Evolutionary conservation across 2,888 invertebrate species (phyloP), one percentile per base, ranked within the genome.

Genomic region (Hypomecis atomaria): DNA sequence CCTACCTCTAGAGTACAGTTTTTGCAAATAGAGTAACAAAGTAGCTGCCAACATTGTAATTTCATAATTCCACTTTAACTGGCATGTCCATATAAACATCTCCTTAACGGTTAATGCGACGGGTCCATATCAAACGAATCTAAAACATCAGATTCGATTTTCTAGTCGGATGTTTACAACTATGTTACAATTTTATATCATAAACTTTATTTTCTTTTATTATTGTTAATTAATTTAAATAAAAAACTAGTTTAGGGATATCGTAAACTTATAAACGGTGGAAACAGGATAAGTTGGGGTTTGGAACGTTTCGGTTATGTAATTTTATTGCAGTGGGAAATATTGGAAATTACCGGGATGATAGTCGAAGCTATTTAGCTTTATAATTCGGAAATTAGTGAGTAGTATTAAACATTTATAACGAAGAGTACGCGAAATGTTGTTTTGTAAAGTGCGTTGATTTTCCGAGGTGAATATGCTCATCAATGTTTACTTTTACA

Each of bases 151-250:
- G 79, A 84, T 89, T 82, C 75, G 81, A 90, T 90, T 90, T 90
- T 89, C 90, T 89, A 89, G 78, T 83, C 80, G 74, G 75, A 70
- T 83, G 86, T 90, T 90, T 90, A 91, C 88, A 90, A 85, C 90
- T 89, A 77, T 85, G 88, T 90, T 89, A 89, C 90, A 88, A 89
- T 90, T 89, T 88, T 79, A 81, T 80, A 81, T 88, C 85, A 76
- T 89, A 89, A 89, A 88, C 76, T 86, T 89, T 87, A 88, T 85
- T 82, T 82, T 75, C 72, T 79, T 86, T 88, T 87, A 89, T 85
- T 82, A 85, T 84, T 86, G 75, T 83, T 81, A 80, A 82, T 84
- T 82, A 82, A 85, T 86, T 84, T 77, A 76, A 80, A 77, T 78
- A 78, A 80, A 78, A 78, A 78, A 75, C 77, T 74, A 70, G 78